A percentile compares a stretch with the other conserved stretches of the same genome.
phyloP scores from a whole-genome alignment of 2,888 invertebrate genomes.

The Epistrophe grossulariae region DNA sequence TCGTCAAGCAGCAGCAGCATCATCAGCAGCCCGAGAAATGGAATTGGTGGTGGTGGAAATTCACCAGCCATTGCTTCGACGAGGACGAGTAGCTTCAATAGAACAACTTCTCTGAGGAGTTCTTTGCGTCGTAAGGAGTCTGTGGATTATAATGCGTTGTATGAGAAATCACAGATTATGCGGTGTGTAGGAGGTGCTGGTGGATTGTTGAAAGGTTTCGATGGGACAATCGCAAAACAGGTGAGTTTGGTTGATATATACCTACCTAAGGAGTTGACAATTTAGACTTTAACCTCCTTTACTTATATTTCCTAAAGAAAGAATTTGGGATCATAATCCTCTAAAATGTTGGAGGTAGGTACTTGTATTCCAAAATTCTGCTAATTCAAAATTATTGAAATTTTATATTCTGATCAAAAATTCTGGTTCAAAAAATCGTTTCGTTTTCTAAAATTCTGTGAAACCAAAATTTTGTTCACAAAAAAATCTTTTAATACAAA shows the following conservation, averaged over 20 bases:
- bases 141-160: slow-evolving; percentile 81
- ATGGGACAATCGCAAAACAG: slow-evolving; percentile 81
- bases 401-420: too few relatives aligned
- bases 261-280: too few relatives aligned
- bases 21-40: slow-evolving; percentile 33
- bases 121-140: slow-evolving; percentile 81
- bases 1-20: slow-evolving; percentile 39
- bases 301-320: neutral
- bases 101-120: slow-evolving; percentile 78
- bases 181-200: slow-evolving; percentile 78
- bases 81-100: slow-evolving; percentile 71
- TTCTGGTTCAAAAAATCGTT: neutral
- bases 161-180: slow-evolving; percentile 81
- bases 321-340: too few relatives aligned
- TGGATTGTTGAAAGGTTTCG: slow-evolving; percentile 81
- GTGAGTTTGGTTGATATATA: slow-evolving; percentile 78
- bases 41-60: slow-evolving; percentile 41
- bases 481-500: too few relatives aligned
- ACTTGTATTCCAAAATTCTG: too few relatives aligned
- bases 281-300: neutral
- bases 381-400: too few relatives aligned
- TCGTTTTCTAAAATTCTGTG: neutral
- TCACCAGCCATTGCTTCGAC: slow-evolving; percentile 44
- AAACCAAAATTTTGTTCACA: neutral
- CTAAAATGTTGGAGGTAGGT: too few relatives aligned